Evolutionary conservation across 2,888 invertebrate genomes (phyloP).

Genomic region (Oscheius sp.): DNA sequence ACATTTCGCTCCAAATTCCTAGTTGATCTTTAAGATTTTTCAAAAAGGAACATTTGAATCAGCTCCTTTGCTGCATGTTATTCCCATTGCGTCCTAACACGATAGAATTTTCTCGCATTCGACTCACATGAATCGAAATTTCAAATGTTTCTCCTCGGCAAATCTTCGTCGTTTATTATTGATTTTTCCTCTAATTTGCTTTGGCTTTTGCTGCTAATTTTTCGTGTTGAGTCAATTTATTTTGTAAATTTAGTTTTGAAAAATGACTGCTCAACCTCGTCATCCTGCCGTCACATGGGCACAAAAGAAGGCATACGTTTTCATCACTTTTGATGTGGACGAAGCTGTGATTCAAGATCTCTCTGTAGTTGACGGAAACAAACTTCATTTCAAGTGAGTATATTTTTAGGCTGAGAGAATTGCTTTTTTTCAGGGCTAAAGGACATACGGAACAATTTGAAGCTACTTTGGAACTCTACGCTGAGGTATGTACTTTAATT

Average conservation of each 20-base stretch:
- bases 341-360: conserved; percentile 72
- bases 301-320: conserved; percentile 83
- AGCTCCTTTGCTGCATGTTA: background rate
- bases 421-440: conserved; percentile 76
- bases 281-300: conserved; percentile 90
- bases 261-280: conserved; percentile 30
- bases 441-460: conserved; percentile 86
- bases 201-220: background rate
- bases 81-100: background rate
- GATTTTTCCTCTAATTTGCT: too few relatives aligned
- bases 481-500: conserved; percentile 75
- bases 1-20: too few relatives aligned
- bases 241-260: background rate
- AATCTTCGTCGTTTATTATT: too few relatives aligned
- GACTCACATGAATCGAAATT: background rate
- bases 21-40: too few relatives aligned
- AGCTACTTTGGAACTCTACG: conserved; percentile 84
- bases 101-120: conserved; percentile 6
- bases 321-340: conserved; percentile 89
- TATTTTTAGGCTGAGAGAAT: background rate
- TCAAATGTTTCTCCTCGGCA: background rate
- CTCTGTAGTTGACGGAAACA: conserved; percentile 50
- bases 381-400: conserved; percentile 60
- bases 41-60: too few relatives aligned
- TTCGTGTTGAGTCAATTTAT: background rate